Percentiles rank a stretch among this genome's conserved stretches.
Conservation (phyloP, 2,113 vertebrate species). For the Leptodactylus fuscus region DNA sequence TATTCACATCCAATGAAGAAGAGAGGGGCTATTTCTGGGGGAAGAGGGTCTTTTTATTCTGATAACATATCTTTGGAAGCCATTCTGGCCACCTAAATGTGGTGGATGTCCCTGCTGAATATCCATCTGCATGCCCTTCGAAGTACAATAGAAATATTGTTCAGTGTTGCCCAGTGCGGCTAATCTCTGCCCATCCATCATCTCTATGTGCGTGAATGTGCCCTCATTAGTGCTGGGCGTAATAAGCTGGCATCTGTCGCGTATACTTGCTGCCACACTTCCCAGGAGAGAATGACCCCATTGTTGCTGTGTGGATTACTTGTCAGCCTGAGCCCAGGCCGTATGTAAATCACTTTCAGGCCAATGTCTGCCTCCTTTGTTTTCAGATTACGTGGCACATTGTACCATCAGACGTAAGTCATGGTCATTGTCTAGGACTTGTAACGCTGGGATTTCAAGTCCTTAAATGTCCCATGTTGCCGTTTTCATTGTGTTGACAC, state of each 20-base stretch:
- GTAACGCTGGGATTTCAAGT: constrained; percentile 15
- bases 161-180: not conserved
- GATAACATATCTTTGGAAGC: too few species aligned
- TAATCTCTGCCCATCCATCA: constrained; percentile 8
- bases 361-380: constrained; percentile 36
- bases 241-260: constrained; percentile 45
- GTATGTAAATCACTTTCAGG: constrained; percentile 38
- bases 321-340: constrained; percentile 4
- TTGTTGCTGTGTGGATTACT: constrained; percentile 34
- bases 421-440: constrained; percentile 26
- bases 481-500: not conserved
- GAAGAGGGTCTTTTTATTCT: too few species aligned
- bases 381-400: constrained; percentile 26
- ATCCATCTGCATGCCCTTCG: not conserved
- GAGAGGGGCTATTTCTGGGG: not conserved
- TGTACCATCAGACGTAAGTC: not conserved
- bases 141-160: not conserved
- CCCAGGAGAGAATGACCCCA: constrained; percentile 9
- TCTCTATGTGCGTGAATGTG: constrained; percentile 17
- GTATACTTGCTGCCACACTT: constrained; percentile 31
- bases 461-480: not conserved
- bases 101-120: not conserved
- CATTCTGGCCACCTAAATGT: not conserved
- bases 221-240: constrained; percentile 33
- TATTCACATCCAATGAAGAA: not conserved